Evolutionary conservation across 2,113 vertebrate genomes (phyloP).

Genomic region (Paratilapia polleni): DNA sequence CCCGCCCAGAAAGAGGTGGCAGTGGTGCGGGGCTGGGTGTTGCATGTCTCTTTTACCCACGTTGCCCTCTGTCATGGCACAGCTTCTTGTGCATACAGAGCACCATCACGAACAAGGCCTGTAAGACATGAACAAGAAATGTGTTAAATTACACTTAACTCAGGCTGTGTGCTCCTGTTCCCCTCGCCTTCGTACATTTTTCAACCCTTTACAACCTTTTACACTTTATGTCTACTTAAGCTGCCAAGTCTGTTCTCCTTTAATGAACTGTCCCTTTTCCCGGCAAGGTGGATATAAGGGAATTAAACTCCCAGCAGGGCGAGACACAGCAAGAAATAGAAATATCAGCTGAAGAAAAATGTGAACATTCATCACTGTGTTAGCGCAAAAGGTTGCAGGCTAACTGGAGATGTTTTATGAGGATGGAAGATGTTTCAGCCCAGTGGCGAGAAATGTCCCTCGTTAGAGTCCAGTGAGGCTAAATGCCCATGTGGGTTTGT

Average conservation of each 20-base stretch:
- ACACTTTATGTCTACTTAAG: conserved; percentile 32
- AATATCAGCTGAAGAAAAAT: conserved; percentile 53
- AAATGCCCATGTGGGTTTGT: conserved; percentile 46
- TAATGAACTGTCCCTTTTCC: conserved; percentile 54
- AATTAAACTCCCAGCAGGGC: conserved; percentile 53
- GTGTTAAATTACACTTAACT: conserved; percentile 9
- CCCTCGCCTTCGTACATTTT: conserved; percentile 7
- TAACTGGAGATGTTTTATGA: conserved; percentile 54
- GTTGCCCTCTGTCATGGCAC: conserved; percentile 74
- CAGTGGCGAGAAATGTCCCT: conserved; percentile 45
- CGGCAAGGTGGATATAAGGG: conserved; percentile 24
- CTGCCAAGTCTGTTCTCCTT: conserved; percentile 35
- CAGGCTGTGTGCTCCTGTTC: not conserved
- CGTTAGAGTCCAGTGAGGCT: conserved; percentile 24
- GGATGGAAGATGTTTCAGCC: conserved; percentile 36
- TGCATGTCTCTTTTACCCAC: conserved; percentile 77
- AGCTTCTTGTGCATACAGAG: conserved; percentile 62
- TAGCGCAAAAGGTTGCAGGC: conserved; percentile 65
- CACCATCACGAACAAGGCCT: conserved; percentile 75
- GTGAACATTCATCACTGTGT: conserved; percentile 46
- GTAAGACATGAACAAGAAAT: conserved; percentile 35
- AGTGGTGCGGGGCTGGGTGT: conserved; percentile 51
- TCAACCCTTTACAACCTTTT: conserved; percentile 57
- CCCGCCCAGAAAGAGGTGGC: conserved; percentile 73
- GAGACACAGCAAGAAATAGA: conserved; percentile 31